These are phyloP conservation scores for Petrolisthes manimaculis DNA, from an alignment of 2,888 invertebrate genomes.

Conservation along the genomic window DNA sequence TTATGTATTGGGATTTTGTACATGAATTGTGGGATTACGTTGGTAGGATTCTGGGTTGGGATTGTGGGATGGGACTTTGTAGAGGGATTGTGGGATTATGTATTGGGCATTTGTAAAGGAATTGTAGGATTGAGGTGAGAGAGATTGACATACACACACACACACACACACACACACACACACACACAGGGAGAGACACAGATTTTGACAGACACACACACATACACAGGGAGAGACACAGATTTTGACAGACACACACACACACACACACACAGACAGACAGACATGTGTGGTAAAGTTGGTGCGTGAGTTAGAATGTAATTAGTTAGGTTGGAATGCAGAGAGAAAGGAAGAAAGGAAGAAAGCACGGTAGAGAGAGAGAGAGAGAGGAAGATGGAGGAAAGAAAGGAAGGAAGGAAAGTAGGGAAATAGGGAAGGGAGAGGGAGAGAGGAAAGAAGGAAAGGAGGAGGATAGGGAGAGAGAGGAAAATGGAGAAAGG, in stretches of 20 bases:
- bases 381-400: background rate
- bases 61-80: background rate
- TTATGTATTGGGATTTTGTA: too few species aligned
- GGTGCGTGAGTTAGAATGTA: background rate
- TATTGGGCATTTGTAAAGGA: background rate
- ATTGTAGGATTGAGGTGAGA: background rate
- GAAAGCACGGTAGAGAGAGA: slow-evolving; percentile 1
- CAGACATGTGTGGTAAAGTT: background rate
- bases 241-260: slow-evolving; percentile 5
- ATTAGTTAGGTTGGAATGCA: background rate
- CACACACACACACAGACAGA: slow-evolving; percentile 22
- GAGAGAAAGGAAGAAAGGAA: slow-evolving; percentile 17
- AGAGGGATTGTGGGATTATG: background rate
- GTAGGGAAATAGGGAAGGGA: background rate
- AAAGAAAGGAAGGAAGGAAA: background rate
- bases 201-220: too few species aligned
- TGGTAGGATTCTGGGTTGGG: too few species aligned
- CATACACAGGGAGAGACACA: too few species aligned
- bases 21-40: too few species aligned
- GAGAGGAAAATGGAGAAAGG: background rate
- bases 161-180: slow-evolving; percentile 21
- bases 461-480: slow-evolving; percentile 11
- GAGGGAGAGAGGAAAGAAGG: background rate
- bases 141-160: background rate
- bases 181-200: too few species aligned